Evolutionary conservation across 2,888 invertebrate species (phyloP).

Genomic region (Synanthedon andrenaeformis): DNA sequence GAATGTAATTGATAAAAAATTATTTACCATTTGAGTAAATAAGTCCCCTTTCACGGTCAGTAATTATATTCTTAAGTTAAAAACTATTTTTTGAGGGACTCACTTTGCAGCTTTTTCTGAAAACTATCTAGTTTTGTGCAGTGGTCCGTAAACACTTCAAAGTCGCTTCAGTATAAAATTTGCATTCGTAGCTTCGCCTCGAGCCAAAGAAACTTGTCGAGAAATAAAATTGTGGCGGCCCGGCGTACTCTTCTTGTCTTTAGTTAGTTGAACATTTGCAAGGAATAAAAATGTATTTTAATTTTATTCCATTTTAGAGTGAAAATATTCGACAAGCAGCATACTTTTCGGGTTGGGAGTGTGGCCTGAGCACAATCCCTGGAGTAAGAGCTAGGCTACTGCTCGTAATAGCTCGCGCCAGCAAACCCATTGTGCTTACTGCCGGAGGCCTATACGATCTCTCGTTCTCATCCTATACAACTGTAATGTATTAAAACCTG

Average conservation of each 20-base stretch:
- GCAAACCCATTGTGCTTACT: slow-evolving; percentile 37
- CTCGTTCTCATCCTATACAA: slow-evolving; percentile 39
- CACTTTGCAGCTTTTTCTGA: background rate
- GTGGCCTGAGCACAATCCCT: slow-evolving; percentile 27
- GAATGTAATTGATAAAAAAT: too few species aligned
- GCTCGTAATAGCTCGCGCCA: slow-evolving; percentile 33
- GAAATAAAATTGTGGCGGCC: too few species aligned
- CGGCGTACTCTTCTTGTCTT: too few species aligned
- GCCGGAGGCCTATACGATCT: slow-evolving; percentile 55
- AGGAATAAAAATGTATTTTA: too few species aligned
- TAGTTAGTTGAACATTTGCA: too few species aligned
- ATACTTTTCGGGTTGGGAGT: slow-evolving; percentile 53
- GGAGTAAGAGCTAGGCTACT: slow-evolving; percentile 37
- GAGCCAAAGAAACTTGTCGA: too few species aligned
- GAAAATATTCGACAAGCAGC: slow-evolving; percentile 34
- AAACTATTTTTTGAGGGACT: too few species aligned
- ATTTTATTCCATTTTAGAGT: slow-evolving; percentile 24
- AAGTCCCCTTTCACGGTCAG: too few species aligned
- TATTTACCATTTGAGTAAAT: too few species aligned
- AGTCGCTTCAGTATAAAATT: background rate
- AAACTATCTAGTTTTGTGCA: background rate
- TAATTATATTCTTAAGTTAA: too few species aligned
- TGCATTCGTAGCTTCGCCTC: background rate
- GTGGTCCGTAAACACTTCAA: background rate
- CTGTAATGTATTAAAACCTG: slow-evolving; percentile 22